Percentiles rank a stretch among this genome's conserved stretches.
Evolutionary conservation across 2,797 vertebrate species (phyloP).

Genomic region (Diplodus puntazzo): DNA sequence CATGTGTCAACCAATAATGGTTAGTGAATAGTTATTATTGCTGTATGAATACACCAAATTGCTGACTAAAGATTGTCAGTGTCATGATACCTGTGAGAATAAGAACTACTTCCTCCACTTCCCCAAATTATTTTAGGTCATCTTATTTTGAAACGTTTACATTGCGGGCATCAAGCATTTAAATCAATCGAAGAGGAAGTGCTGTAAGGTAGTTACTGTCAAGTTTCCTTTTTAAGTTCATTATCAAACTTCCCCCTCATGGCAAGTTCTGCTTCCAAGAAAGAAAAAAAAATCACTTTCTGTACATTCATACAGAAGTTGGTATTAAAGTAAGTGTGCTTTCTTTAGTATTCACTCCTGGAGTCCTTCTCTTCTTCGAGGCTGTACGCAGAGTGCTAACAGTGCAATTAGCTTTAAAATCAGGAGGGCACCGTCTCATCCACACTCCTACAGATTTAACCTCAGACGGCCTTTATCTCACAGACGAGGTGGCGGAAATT

Average conservation of each 20-base stretch:
- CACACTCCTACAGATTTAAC: not conserved
- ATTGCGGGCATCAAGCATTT: too few species aligned
- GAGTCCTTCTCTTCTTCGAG: not conserved
- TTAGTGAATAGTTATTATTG: not conserved
- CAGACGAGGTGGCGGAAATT: slow-evolving; percentile 14
- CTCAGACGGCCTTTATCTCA: not conserved
- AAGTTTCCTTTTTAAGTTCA: too few species aligned
- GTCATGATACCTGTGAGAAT: rapidly evolving
- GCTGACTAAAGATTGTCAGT: not conserved
- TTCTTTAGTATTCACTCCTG: not conserved
- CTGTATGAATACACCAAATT: too few species aligned
- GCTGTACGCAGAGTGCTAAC: not conserved
- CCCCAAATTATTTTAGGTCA: too few species aligned
- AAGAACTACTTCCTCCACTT: not conserved
- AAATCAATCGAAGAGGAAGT: not conserved
- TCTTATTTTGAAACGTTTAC: too few species aligned
- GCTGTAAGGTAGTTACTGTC: too few species aligned
- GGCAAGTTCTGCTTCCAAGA: not conserved
- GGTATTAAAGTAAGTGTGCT: not conserved
- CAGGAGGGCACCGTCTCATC: not conserved
- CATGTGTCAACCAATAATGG: not conserved
- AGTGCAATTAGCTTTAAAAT: slow-evolving; percentile 16
- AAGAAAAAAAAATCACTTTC: too few species aligned
- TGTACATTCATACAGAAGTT: not conserved
- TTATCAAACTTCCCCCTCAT: not conserved